These are phyloP conservation scores for Epinephelus awoara DNA, from an alignment of 2,797 vertebrate species.

Conservation along the genomic window DNA sequence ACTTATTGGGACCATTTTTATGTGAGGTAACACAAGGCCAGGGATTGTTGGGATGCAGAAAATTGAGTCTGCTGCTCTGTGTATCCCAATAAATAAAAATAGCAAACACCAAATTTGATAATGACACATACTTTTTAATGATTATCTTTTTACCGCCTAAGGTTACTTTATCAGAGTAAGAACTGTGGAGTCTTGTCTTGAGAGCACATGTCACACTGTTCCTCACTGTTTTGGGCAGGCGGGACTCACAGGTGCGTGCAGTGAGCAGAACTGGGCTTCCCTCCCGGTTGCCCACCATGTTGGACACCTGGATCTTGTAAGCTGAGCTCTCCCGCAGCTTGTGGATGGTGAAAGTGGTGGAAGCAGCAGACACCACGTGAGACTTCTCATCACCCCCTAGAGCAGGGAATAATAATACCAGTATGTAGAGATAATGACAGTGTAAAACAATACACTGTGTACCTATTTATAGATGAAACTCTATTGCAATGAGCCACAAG, in stretches of 20 bases:
- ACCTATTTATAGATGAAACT: conserved; percentile 1
- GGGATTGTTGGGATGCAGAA: not conserved
- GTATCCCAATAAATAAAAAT: not conserved
- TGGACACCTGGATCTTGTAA: conserved; percentile 89
- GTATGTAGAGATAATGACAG: conserved; percentile 20
- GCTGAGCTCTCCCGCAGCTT: conserved; percentile 85
- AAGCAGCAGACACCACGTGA: conserved; percentile 75
- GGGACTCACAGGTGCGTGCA: conserved; percentile 88
- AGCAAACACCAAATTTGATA: not conserved
- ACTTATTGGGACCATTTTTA: not conserved
- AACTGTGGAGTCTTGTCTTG: not conserved
- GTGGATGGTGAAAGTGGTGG: conserved; percentile 81
- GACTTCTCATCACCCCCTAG: conserved; percentile 87
- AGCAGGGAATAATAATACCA: conserved; percentile 31
- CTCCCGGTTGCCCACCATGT: conserved; percentile 79
- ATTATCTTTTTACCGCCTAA: not conserved
- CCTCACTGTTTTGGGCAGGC: not conserved
- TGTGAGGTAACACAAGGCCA: not conserved
- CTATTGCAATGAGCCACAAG: conserved; percentile 8
- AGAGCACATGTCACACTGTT: conserved; percentile 12
- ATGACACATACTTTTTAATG: not conserved
- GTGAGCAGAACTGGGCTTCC: conserved; percentile 86
- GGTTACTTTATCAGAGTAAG: not conserved
- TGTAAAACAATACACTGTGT: conserved; percentile 3
- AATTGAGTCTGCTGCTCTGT: not conserved